Conservation (phyloP, 2,797 vertebrate genomes). For the Gymnothorax javanicus region DNA sequence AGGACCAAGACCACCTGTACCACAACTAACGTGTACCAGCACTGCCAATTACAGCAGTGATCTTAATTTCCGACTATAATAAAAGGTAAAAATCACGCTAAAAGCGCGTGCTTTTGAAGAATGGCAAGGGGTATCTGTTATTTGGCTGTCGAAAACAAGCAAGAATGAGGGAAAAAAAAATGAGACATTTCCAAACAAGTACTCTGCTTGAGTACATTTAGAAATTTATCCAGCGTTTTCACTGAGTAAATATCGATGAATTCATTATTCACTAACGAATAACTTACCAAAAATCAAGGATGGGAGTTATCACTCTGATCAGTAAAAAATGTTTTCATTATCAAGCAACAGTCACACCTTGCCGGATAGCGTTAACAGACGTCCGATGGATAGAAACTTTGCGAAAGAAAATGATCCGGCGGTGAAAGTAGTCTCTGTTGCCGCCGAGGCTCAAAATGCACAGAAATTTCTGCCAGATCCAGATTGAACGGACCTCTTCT, state of each 20-base stretch:
- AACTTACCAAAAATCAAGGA: not conserved
- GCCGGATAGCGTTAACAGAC: too few species aligned
- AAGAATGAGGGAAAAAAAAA: not conserved
- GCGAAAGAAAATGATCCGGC: too few species aligned
- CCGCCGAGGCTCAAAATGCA: too few species aligned
- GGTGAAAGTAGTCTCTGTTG: too few species aligned
- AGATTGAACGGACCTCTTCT: too few species aligned
- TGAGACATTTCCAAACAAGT: not conserved
- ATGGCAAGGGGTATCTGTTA: not conserved
- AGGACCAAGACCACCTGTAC: slow-evolving; percentile 68
- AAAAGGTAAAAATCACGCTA: not conserved
- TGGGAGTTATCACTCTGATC: not conserved
- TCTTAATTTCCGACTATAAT: not conserved
- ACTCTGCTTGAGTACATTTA: not conserved
- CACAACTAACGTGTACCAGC: slow-evolving; percentile 51
- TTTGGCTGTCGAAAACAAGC: not conserved
- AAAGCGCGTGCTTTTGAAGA: slow-evolving; percentile 1
- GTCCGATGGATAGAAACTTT: too few species aligned
- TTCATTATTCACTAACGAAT: not conserved
- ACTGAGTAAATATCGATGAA: not conserved
- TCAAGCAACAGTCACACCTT: not conserved
- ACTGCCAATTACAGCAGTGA: not conserved
- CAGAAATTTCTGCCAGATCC: too few species aligned
- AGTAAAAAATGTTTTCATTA: not conserved
- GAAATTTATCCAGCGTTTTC: not conserved